phyloP scores from a whole-genome alignment of 2,113 vertebrate species.

The Spea bombifrons region DNA sequence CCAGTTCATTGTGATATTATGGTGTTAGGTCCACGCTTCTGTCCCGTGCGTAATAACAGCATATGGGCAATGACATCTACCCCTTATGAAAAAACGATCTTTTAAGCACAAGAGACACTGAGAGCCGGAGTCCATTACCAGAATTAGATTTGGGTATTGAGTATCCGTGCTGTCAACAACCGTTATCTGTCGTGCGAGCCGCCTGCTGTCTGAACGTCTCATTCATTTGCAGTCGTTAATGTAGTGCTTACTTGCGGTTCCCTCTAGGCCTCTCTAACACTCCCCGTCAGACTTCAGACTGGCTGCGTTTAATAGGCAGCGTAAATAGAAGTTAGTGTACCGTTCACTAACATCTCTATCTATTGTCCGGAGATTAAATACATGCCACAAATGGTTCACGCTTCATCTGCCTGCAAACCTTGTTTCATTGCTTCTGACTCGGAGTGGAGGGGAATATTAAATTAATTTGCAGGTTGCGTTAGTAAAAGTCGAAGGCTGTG shows the following conservation, averaged over 20 bases:
- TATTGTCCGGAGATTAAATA: conserved; percentile 87
- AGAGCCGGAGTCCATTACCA: conserved; percentile 58
- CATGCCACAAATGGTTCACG: conserved; percentile 83
- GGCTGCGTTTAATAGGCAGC: conserved; percentile 85
- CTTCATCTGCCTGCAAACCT: conserved; percentile 78
- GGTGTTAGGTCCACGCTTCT: neutral
- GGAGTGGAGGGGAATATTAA: conserved; percentile 75
- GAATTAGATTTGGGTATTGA: conserved; percentile 66
- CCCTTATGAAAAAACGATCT: conserved; percentile 5
- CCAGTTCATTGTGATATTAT: too few relatives aligned
- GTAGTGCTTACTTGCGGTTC: conserved; percentile 80
- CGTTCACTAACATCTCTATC: conserved; percentile 86
- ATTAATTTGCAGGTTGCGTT: conserved; percentile 88
- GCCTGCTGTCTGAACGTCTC: conserved; percentile 74
- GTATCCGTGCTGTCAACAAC: conserved; percentile 67
- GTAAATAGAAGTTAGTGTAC: conserved; percentile 88
- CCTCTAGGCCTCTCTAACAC: conserved; percentile 80
- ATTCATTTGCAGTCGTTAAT: conserved; percentile 83
- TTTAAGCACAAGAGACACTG: neutral
- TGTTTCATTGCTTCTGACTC: conserved; percentile 78
- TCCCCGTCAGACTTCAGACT: conserved; percentile 82
- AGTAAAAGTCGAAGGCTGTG: conserved; percentile 72
- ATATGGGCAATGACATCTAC: neutral
- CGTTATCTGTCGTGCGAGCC: conserved; percentile 69
- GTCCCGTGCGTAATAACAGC: neutral